phyloP scores from a whole-genome alignment of 2,113 vertebrate species.

The Cavia porcellus region DNA sequence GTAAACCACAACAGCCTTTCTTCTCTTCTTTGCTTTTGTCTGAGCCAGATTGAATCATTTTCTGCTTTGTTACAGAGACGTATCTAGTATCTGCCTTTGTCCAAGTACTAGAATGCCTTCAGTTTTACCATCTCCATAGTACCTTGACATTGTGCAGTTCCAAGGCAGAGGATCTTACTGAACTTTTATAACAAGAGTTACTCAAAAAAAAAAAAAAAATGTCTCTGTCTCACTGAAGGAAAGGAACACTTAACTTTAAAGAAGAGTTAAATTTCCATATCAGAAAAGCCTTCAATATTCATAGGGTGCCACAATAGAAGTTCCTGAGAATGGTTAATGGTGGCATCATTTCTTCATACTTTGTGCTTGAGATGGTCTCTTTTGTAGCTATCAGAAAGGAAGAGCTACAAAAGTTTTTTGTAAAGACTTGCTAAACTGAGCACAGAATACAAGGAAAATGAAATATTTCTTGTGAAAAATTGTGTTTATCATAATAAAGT shows the following conservation, averaged over 20 bases:
- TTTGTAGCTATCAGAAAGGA: not conserved
- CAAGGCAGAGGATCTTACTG: not conserved
- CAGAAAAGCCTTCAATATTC: not conserved
- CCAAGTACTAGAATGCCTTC: not conserved
- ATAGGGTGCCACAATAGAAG: not conserved
- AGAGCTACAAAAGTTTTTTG: not conserved
- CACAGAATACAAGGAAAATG: constrained; percentile 53
- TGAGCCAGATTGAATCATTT: not conserved
- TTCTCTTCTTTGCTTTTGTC: not conserved
- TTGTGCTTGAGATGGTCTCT: not conserved
- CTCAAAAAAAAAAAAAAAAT: not conserved
- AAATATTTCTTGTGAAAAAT: constrained; percentile 58
- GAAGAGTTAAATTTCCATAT: constrained; percentile 12
- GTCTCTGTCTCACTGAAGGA: constrained; percentile 6
- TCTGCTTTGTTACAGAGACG: not conserved
- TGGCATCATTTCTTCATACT: not conserved
- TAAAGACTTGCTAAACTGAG: constrained; percentile 53
- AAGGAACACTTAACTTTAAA: constrained; percentile 47
- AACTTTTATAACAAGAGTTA: constrained; percentile 27
- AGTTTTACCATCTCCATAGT: not conserved
- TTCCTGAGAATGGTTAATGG: not conserved
- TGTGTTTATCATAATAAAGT: constrained; percentile 59
- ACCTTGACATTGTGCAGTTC: not conserved
- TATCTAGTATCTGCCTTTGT: not conserved
- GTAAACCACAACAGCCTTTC: not conserved